Percentiles rank a stretch among this genome's conserved stretches.
phyloP scores from a whole-genome alignment of 2,797 vertebrate genomes.

The Oreochromis mossambicus region DNA sequence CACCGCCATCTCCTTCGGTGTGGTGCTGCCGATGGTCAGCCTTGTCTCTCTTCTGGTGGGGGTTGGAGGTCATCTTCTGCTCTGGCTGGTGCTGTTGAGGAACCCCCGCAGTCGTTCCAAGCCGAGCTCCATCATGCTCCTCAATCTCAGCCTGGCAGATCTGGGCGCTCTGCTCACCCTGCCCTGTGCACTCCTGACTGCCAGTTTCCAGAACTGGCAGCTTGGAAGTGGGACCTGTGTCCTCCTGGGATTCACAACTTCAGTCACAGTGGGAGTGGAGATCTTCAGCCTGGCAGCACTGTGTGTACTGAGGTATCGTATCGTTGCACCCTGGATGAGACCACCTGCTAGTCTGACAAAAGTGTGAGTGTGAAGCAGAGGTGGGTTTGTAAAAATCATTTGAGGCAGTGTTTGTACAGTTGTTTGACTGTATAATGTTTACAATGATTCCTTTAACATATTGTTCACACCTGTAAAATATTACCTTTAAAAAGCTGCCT shows the following conservation, averaged over 20 bases:
- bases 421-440: background rate
- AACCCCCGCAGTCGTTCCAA: slow-evolving; percentile 62
- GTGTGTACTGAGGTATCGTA: slow-evolving; percentile 66
- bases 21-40: slow-evolving; percentile 69
- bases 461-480: background rate
- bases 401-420: background rate
- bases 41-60: slow-evolving; percentile 65
- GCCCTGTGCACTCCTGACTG: slow-evolving; percentile 66
- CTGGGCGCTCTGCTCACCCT: slow-evolving; percentile 69
- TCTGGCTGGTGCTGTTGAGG: slow-evolving; percentile 68
- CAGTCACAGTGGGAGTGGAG: slow-evolving; percentile 67
- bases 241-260: slow-evolving; percentile 71
- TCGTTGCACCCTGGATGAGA: slow-evolving; percentile 51
- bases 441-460: background rate
- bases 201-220: slow-evolving; percentile 69
- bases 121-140: slow-evolving; percentile 68
- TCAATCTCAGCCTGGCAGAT: slow-evolving; percentile 74
- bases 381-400: background rate
- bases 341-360: slow-evolving; percentile 38
- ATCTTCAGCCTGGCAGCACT: slow-evolving; percentile 72
- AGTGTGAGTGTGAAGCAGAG: slow-evolving; percentile 49
- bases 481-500: background rate
- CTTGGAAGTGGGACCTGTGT: slow-evolving; percentile 64
- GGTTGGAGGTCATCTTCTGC: slow-evolving; percentile 67
- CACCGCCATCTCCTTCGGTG: slow-evolving; percentile 71